Conservation (phyloP, 2,888 invertebrate genomes). For the Acleris cristana region DNA sequence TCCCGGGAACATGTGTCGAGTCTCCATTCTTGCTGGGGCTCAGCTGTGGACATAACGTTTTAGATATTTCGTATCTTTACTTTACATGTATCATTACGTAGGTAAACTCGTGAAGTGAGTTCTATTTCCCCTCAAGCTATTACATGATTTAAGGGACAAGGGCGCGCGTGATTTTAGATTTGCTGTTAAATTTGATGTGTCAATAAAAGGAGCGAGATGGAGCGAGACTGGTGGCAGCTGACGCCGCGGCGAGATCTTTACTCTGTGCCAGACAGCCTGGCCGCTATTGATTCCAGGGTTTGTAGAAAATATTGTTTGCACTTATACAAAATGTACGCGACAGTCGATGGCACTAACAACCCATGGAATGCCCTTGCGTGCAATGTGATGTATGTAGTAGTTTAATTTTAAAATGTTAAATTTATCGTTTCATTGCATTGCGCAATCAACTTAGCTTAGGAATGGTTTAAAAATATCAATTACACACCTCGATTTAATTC, state of each 20-base stretch:
- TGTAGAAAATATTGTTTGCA: constrained; percentile 43
- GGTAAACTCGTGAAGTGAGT: neutral
- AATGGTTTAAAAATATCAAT: no score
- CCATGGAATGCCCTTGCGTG: no score
- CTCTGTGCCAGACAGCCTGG: constrained; percentile 83
- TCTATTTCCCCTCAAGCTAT: neutral
- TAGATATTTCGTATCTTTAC: neutral
- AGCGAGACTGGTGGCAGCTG: constrained; percentile 81
- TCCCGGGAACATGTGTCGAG: constrained; percentile 11
- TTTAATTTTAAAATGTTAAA: no score
- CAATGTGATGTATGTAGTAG: no score
- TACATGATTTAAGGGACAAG: neutral
- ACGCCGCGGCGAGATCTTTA: constrained; percentile 69
- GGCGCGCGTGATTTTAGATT: neutral
- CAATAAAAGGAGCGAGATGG: constrained; percentile 51
- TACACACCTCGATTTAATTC: constrained; percentile 7
- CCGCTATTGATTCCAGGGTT: constrained; percentile 85
- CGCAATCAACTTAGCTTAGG: no score
- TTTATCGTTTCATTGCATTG: no score
- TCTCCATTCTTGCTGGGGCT: constrained; percentile 10
- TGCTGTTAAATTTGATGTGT: constrained; percentile 30
- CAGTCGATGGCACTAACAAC: no score
- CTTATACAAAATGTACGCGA: no score
- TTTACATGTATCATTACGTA: neutral
- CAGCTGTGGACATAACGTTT: constrained; percentile 14